Conservation (phyloP, 2,888 invertebrate species). For the Abscondita cerata region DNA sequence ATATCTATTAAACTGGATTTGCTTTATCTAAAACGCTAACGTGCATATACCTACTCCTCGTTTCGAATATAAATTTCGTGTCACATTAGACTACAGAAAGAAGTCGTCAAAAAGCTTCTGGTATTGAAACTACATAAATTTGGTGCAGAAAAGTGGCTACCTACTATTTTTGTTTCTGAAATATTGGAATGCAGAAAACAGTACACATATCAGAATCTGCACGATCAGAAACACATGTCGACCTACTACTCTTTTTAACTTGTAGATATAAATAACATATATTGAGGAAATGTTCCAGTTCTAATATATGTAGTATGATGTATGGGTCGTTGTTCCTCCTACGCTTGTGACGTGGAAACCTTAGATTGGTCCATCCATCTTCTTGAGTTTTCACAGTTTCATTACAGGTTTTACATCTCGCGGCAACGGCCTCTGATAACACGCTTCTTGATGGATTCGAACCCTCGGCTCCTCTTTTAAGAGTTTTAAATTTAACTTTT, state of each 20-base stretch:
- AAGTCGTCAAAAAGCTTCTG: too few relatives aligned
- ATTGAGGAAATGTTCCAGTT: slow-evolving; percentile 46
- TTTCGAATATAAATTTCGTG: too few relatives aligned
- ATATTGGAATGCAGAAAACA: slow-evolving; percentile 31
- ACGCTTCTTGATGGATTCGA: slow-evolving; percentile 46
- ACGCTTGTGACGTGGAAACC: slow-evolving; percentile 37
- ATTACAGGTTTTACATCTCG: slow-evolving; percentile 45
- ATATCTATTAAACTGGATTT: neutral
- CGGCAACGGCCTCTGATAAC: slow-evolving; percentile 39
- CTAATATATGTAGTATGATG: slow-evolving; percentile 44
- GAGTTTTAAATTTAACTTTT: slow-evolving; percentile 48
- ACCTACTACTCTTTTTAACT: slow-evolving; percentile 46
- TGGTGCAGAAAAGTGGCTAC: neutral
- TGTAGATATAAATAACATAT: slow-evolving; percentile 46
- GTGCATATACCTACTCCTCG: too few relatives aligned
- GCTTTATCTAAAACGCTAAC: too few relatives aligned
- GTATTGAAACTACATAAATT: neutral
- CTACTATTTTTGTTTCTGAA: slow-evolving; percentile 18
- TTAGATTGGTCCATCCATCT: slow-evolving; percentile 51
- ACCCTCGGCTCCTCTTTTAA: slow-evolving; percentile 39
- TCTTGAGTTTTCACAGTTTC: slow-evolving; percentile 48
- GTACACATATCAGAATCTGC: slow-evolving; percentile 39
- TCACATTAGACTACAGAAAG: too few relatives aligned
- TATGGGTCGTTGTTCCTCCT: slow-evolving; percentile 41
- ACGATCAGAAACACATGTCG: slow-evolving; percentile 43